These are phyloP conservation scores for Sparidentex hasta DNA, from an alignment of 2,797 vertebrate species.

Conservation along the genomic window DNA sequence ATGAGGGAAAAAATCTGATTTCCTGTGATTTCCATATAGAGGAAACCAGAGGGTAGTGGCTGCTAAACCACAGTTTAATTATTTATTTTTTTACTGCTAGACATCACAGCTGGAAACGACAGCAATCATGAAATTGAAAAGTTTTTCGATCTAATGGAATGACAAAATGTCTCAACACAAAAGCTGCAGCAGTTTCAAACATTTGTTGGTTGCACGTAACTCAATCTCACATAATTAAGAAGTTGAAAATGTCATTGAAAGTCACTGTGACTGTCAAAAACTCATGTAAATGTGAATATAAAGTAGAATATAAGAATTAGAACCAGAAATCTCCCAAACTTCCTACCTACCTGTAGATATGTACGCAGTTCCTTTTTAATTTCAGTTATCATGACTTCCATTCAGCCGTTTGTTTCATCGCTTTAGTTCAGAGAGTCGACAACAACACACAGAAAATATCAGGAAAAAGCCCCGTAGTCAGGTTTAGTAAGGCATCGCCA, in stretches of 20 bases:
- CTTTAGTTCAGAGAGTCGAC: not conserved
- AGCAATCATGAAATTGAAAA: not conserved
- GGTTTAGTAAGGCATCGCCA: constrained; percentile 43
- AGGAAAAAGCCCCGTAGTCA: constrained; percentile 10
- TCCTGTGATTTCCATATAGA: not conserved
- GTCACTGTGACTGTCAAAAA: constrained; percentile 4
- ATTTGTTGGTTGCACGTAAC: constrained; percentile 1
- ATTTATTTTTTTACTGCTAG: no score
- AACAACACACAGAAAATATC: not conserved
- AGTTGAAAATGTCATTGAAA: constrained; percentile 41
- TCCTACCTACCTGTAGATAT: not conserved
- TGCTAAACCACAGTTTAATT: not conserved
- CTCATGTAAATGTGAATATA: not conserved
- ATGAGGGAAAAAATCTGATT: constrained; percentile 7
- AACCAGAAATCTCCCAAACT: not conserved
- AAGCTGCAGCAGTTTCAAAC: not conserved
- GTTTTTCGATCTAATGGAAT: not conserved
- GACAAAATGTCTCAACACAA: not conserved
- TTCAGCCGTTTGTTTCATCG: not conserved
- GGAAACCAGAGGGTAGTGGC: not conserved
- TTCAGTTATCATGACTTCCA: not conserved
- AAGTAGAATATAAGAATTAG: not conserved
- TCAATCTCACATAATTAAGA: constrained; percentile 17
- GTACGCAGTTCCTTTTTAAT: not conserved
- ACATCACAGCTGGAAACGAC: not conserved